These are phyloP conservation scores for Drosophila anomalata DNA, from an alignment of 2,888 invertebrate species.

Conservation along the genomic window DNA sequence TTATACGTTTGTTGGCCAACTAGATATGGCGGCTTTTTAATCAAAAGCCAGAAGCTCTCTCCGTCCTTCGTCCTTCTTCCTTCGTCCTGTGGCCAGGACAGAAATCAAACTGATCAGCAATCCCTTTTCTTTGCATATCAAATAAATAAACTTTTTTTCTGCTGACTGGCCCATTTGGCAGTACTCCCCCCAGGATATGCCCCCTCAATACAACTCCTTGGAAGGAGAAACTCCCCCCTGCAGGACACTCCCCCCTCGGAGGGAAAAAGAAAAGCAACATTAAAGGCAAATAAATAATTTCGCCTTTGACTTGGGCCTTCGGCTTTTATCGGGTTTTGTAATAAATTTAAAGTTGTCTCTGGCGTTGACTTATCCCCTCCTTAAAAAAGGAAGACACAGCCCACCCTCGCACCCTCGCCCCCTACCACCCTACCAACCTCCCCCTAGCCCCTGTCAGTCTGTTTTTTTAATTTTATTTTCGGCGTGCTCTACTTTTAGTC, in stretches of 20 bases:
- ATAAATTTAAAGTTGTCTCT: constrained; percentile 60
- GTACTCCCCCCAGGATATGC: background rate
- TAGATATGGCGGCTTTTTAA: constrained; percentile 16
- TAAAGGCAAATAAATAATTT: constrained; percentile 64
- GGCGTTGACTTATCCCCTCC: constrained; percentile 12
- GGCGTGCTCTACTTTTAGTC: constrained; percentile 58
- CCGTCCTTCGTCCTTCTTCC: constrained; percentile 7
- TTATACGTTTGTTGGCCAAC: background rate
- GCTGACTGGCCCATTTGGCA: constrained; percentile 56
- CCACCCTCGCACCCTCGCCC: too few species aligned
- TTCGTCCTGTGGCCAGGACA: background rate
- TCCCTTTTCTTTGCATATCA: constrained; percentile 31
- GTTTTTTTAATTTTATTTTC: constrained; percentile 60
- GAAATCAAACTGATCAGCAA: constrained; percentile 3
- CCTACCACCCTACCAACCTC: too few species aligned
- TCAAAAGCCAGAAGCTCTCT: constrained; percentile 22
- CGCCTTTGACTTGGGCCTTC: constrained; percentile 40
- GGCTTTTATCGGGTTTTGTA: constrained; percentile 53
- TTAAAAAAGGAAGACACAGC: background rate
- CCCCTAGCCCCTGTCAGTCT: background rate
- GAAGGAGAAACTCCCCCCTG: background rate
- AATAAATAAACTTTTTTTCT: constrained; percentile 61
- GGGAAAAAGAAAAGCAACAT: constrained; percentile 10
- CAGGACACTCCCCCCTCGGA: background rate
- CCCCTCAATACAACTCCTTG: constrained; percentile 4